Conservation (phyloP, 2,888 invertebrate genomes). For the Odontomyia ornata region DNA sequence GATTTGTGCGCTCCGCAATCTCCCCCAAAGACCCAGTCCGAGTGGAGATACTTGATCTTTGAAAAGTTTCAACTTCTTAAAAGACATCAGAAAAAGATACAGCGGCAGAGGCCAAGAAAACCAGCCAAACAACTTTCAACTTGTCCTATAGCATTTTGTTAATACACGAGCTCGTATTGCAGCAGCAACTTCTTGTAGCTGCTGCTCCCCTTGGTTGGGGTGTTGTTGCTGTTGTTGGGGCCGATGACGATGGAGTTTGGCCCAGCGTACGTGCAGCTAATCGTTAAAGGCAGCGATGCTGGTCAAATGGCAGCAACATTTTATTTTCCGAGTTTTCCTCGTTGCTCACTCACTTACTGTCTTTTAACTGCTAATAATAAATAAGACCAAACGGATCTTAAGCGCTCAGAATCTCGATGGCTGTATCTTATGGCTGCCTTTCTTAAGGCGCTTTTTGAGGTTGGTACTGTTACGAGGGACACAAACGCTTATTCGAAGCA, state of each 20-base stretch:
- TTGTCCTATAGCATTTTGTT: slow-evolving; percentile 32
- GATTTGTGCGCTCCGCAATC: neutral
- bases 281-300: slow-evolving; percentile 3
- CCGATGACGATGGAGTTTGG: slow-evolving; percentile 6
- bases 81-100: slow-evolving; percentile 8
- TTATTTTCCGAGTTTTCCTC: slow-evolving; percentile 24
- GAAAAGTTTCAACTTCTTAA: slow-evolving; percentile 1
- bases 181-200: slow-evolving; percentile 1
- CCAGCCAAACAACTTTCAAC: slow-evolving; percentile 45
- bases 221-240: slow-evolving; percentile 5
- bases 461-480: no score
- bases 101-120: slow-evolving; percentile 36
- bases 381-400: slow-evolving; percentile 39
- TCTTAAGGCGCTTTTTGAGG: neutral
- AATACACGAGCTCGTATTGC: neutral
- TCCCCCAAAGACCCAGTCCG: neutral
- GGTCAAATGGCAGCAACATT: slow-evolving; percentile 19
- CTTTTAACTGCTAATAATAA: slow-evolving; percentile 14
- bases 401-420: slow-evolving; percentile 22
- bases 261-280: neutral
- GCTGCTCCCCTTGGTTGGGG: neutral
- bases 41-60: neutral
- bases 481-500: neutral
- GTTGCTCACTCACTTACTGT: neutral
- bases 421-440: neutral